phyloP scores from a whole-genome alignment of 2,797 vertebrate species.

The Cossypha dichroa region DNA sequence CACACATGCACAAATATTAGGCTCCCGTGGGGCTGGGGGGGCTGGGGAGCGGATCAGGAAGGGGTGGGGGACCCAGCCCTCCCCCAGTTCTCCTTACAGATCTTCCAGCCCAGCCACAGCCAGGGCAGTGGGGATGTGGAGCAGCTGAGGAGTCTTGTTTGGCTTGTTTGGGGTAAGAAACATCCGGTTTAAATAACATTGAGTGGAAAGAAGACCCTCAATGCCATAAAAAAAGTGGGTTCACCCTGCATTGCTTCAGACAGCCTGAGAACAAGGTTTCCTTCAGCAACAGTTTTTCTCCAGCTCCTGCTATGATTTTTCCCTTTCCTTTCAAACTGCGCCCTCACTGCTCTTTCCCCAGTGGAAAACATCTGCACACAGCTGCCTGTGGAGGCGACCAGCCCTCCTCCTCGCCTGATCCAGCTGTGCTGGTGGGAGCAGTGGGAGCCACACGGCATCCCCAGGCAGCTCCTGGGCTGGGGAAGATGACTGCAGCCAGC shows the following conservation, averaged over 20 bases:
- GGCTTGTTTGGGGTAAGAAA: background rate
- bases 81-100: background rate
- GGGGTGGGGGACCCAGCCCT: background rate
- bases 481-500: background rate
- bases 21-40: background rate
- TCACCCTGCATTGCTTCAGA: background rate
- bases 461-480: background rate
- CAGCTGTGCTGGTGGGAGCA: background rate
- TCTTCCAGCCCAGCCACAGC: background rate
- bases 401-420: background rate
- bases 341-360: background rate
- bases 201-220: background rate
- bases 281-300: background rate
- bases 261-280: background rate
- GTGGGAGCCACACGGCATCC: background rate
- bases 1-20: slow-evolving; percentile 60
- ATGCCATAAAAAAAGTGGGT: background rate
- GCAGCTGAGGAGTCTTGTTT: background rate
- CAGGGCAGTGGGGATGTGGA: background rate
- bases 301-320: background rate
- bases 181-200: background rate
- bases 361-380: slow-evolving; percentile 26
- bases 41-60: background rate
- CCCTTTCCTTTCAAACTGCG: background rate
- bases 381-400: background rate